These are phyloP conservation scores for Calosoma granatense DNA, from an alignment of 1,140 invertebrate species.

Conservation along the genomic window DNA sequence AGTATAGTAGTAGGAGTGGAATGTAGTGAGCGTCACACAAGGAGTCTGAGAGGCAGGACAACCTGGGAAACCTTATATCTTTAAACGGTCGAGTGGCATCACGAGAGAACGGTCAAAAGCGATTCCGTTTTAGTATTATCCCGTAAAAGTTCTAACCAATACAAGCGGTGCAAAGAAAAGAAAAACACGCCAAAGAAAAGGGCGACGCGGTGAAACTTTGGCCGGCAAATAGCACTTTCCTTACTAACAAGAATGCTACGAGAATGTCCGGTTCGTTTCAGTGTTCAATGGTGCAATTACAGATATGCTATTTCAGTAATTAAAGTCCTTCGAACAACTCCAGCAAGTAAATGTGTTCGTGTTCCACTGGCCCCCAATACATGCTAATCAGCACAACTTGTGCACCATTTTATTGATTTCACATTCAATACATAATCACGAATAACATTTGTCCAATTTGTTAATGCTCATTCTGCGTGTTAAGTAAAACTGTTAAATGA, in stretches of 20 bases:
- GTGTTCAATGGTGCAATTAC: background rate
- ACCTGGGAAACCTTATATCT: constrained; percentile 2
- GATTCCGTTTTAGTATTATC: constrained; percentile 23
- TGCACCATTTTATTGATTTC: too few relatives aligned
- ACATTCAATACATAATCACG: too few relatives aligned
- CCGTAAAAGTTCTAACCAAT: constrained; percentile 21
- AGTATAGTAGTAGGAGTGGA: too few relatives aligned
- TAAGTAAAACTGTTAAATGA: too few relatives aligned
- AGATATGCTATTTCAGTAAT: background rate
- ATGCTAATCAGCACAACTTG: too few relatives aligned
- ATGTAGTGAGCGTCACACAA: too few relatives aligned
- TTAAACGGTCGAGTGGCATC: constrained; percentile 11
- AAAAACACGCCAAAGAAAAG: background rate
- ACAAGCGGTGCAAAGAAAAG: constrained; percentile 19
- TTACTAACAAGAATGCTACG: background rate
- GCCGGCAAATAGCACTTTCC: background rate
- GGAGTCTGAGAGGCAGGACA: background rate
- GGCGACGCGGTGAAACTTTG: background rate
- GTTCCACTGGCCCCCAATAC: too few relatives aligned
- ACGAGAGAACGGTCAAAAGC: constrained; percentile 22
- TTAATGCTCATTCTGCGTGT: too few relatives aligned
- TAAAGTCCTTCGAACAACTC: background rate
- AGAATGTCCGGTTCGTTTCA: background rate
- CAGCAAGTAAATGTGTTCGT: background rate
- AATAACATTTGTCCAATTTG: too few relatives aligned